Conservation (phyloP, 2,888 invertebrate genomes). For the Tenthredo mesomela region DNA sequence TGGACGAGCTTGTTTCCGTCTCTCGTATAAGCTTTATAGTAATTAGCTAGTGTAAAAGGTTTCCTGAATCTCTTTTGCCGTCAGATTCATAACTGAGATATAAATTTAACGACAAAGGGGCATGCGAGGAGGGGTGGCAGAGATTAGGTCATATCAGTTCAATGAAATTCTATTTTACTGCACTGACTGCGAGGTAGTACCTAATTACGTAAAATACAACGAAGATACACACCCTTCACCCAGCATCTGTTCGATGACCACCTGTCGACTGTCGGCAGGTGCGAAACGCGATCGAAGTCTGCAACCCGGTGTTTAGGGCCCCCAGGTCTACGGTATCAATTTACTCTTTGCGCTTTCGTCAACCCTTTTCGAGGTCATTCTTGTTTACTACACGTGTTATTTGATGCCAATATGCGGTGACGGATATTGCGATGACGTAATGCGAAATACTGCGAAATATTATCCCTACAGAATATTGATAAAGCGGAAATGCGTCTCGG, state of each 20-base stretch:
- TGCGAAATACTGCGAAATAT: constrained; percentile 28
- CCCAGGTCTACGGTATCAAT: constrained; percentile 66
- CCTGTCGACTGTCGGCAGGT: constrained; percentile 75
- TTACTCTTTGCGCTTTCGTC: constrained; percentile 68
- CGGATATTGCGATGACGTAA: not conserved
- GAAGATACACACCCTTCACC: constrained; percentile 51
- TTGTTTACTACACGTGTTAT: constrained; percentile 67
- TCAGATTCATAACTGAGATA: constrained; percentile 2
- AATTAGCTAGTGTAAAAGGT: not conserved
- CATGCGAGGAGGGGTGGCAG: constrained; percentile 7
- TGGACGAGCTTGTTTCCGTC: not conserved
- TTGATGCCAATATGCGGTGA: constrained; percentile 33
- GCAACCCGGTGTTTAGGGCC: constrained; percentile 56
- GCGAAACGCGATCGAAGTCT: constrained; percentile 64
- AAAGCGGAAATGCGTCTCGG: not conserved
- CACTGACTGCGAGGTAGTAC: not conserved
- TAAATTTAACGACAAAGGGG: not conserved
- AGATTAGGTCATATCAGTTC: not conserved
- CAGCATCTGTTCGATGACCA: constrained; percentile 72
- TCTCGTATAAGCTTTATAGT: not conserved
- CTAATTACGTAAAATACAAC: constrained; percentile 31
- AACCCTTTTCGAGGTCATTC: constrained; percentile 63
- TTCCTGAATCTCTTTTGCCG: not conserved
- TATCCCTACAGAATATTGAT: not conserved
- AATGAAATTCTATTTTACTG: constrained; percentile 34